Evolutionary conservation across 2,797 vertebrate genomes (phyloP).

Genomic region (Oreortyx pictus): DNA sequence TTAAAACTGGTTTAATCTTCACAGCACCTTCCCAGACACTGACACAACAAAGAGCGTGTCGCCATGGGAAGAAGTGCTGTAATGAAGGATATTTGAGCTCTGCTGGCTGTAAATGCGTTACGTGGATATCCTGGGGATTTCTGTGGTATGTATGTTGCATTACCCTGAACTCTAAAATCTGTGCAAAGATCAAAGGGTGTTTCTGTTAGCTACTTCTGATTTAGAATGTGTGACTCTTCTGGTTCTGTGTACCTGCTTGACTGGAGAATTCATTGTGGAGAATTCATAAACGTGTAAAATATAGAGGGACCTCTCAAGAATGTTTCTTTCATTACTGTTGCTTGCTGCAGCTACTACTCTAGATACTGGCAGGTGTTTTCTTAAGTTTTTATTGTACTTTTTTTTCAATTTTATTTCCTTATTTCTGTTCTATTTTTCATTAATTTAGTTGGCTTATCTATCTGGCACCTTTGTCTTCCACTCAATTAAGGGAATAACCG

Average conservation of each 20-base stretch:
- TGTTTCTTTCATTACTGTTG: neutral
- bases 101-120: neutral
- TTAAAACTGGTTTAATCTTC: neutral
- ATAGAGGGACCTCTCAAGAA: neutral
- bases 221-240: constrained; percentile 10
- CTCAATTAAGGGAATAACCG: neutral
- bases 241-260: neutral
- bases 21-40: neutral
- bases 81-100: neutral
- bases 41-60: neutral
- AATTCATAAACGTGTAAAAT: neutral
- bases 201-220: neutral
- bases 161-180: neutral
- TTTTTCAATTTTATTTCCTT: neutral
- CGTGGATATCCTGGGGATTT: neutral
- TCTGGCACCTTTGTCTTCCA: neutral
- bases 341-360: neutral
- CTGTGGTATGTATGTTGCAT: neutral
- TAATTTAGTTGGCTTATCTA: neutral
- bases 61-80: neutral
- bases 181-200: neutral
- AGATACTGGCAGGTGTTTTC: neutral
- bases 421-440: neutral
- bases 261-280: neutral
- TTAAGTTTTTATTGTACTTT: neutral